Evolutionary conservation across 2,888 invertebrate genomes (phyloP).

Genomic region (Meganola albula): DNA sequence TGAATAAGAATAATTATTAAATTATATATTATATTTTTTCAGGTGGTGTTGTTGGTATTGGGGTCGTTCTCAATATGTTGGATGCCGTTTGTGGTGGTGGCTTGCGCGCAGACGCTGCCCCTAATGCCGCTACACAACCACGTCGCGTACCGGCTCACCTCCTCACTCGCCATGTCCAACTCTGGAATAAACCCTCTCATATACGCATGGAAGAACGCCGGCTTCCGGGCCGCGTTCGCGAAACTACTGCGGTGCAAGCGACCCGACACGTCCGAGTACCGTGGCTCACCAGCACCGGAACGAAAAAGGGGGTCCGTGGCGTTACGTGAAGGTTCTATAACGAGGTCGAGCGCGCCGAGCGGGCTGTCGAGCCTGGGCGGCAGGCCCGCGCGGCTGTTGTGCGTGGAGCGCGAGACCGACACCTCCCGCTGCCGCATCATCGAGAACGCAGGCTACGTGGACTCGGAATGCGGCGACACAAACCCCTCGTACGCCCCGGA

Average conservation of each 20-base stretch:
- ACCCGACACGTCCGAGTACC: slow-evolving; percentile 77
- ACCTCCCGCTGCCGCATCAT: slow-evolving; percentile 67
- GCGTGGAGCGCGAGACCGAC: slow-evolving; percentile 56
- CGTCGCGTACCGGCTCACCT: slow-evolving; percentile 80
- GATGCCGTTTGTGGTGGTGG: slow-evolving; percentile 87
- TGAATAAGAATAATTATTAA: too few relatives aligned
- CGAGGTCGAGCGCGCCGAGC: slow-evolving; percentile 55
- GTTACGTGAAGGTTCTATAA: slow-evolving; percentile 65
- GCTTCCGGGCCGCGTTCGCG: slow-evolving; percentile 84
- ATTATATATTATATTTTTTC: too few relatives aligned
- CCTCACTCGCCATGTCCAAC: slow-evolving; percentile 86
- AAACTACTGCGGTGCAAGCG: slow-evolving; percentile 81
- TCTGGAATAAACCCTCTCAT: slow-evolving; percentile 89
- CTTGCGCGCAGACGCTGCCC: slow-evolving; percentile 78
- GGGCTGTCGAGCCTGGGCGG: slow-evolving; percentile 54
- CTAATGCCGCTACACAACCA: slow-evolving; percentile 70
- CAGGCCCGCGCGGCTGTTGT: slow-evolving; percentile 59
- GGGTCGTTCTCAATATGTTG: slow-evolving; percentile 89
- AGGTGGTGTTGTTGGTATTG: slow-evolving; percentile 87
- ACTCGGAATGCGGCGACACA: slow-evolving; percentile 57
- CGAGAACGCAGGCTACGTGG: slow-evolving; percentile 69
- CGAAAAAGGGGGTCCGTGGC: slow-evolving; percentile 70
- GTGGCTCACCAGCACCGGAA: slow-evolving; percentile 77
- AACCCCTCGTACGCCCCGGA: slow-evolving; percentile 72
- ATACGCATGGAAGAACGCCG: slow-evolving; percentile 91